These are phyloP conservation scores for Eremophila alpestris DNA, from an alignment of 2,797 vertebrate species.

Conservation along the genomic window DNA sequence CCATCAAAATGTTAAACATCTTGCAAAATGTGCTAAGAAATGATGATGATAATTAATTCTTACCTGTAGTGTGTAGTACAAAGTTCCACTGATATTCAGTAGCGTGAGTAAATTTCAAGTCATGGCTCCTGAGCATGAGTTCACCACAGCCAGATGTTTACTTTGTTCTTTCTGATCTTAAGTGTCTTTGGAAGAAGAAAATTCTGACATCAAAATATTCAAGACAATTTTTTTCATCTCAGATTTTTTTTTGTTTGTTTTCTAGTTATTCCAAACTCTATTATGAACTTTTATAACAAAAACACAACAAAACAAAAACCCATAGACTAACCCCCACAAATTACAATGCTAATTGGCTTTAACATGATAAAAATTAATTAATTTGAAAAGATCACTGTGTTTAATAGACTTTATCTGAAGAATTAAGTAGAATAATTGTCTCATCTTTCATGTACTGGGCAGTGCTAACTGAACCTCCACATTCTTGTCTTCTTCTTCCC, in stretches of 20 bases:
- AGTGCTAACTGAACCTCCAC: background rate
- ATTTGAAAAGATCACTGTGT: background rate
- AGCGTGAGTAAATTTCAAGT: background rate
- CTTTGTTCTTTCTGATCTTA: background rate
- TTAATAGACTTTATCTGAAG: background rate
- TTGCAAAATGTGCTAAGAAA: background rate
- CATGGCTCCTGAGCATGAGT: background rate
- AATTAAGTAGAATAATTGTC: background rate
- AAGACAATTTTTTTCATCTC: background rate
- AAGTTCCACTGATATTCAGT: background rate
- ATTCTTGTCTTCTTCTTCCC: background rate
- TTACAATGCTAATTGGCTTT: background rate
- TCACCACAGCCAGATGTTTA: background rate
- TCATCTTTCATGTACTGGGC: background rate
- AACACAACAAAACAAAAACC: accelerated
- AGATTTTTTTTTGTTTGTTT: background rate
- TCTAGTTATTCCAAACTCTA: background rate
- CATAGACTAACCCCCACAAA: background rate
- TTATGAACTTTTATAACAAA: background rate
- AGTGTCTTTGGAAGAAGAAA: background rate
- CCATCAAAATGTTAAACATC: background rate
- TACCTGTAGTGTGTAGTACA: background rate
- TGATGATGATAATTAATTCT: background rate
- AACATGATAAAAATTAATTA: background rate
- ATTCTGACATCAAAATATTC: background rate